Evolutionary conservation across 2,888 invertebrate genomes (phyloP).

Genomic region (Acanthosepion lycidas): DNA sequence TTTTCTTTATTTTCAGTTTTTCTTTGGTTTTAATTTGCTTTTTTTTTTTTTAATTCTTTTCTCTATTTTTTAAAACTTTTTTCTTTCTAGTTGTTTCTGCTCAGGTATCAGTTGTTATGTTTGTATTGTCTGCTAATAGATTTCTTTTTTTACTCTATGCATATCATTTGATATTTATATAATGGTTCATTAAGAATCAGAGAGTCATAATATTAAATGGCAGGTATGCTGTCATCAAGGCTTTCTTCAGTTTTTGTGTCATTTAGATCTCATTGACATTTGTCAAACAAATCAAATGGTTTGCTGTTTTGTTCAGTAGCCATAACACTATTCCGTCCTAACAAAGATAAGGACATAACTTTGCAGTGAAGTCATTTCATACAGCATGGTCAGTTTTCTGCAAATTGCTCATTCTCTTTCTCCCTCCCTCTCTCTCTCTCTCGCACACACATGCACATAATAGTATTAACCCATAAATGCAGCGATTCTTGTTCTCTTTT

Average conservation of each 20-base stretch:
- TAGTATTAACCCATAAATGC: too few species aligned
- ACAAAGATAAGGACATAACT: constrained; percentile 43
- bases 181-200: constrained; percentile 43
- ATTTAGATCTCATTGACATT: constrained; percentile 33
- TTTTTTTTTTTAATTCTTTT: constrained; percentile 11
- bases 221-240: neutral
- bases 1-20: neutral
- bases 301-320: constrained; percentile 36
- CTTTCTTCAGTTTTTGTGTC: constrained; percentile 4
- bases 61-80: neutral
- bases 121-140: constrained; percentile 46
- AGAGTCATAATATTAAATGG: neutral
- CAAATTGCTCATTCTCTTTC: neutral
- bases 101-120: constrained; percentile 42
- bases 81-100: constrained; percentile 40
- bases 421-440: neutral
- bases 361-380: constrained; percentile 4
- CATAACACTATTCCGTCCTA: constrained; percentile 47
- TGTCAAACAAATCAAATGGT: constrained; percentile 12
- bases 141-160: constrained; percentile 13
- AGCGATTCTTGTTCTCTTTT: too few species aligned
- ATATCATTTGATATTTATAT: constrained; percentile 44
- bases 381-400: constrained; percentile 11
- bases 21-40: neutral
- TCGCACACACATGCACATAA: neutral